Conservation (phyloP, 2,888 invertebrate genomes). For the Drosophila tripunctata region DNA sequence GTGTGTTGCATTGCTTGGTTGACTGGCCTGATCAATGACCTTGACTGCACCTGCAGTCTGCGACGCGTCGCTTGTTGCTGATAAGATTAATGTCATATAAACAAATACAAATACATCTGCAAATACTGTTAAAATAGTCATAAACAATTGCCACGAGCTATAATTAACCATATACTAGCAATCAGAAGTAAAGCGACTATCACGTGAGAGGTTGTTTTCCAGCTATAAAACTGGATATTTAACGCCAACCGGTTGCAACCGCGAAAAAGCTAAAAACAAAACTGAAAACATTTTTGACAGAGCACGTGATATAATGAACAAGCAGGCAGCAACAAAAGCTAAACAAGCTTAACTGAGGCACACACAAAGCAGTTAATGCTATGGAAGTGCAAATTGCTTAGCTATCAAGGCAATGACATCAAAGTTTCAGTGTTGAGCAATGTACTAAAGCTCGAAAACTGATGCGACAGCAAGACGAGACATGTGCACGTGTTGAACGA, state of each 20-base stretch:
- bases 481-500: constrained; percentile 66
- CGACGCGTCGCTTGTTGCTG: constrained; percentile 22
- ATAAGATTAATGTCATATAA: constrained; percentile 50
- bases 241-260: constrained; percentile 31
- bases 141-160: constrained; percentile 5
- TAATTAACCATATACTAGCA: constrained; percentile 9
- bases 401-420: constrained; percentile 12
- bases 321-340: constrained; percentile 8
- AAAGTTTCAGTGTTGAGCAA: constrained; percentile 2
- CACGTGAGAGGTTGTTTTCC: constrained; percentile 37
- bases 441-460: background rate
- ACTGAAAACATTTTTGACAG: background rate
- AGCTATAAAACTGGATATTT: constrained; percentile 36
- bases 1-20: constrained; percentile 9
- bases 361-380: background rate
- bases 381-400: constrained; percentile 11
- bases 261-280: constrained; percentile 12
- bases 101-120: too few species aligned
- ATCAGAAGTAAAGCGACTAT: constrained; percentile 9
- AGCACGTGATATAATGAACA: constrained; percentile 53
- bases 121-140: constrained; percentile 31
- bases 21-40: constrained; percentile 31
- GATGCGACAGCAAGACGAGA: constrained; percentile 55
- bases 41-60: constrained; percentile 50
- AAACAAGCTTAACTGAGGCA: constrained; percentile 4